Evolutionary conservation across 2,797 vertebrate species (phyloP).

Genomic region (Myripristis jacobus): DNA sequence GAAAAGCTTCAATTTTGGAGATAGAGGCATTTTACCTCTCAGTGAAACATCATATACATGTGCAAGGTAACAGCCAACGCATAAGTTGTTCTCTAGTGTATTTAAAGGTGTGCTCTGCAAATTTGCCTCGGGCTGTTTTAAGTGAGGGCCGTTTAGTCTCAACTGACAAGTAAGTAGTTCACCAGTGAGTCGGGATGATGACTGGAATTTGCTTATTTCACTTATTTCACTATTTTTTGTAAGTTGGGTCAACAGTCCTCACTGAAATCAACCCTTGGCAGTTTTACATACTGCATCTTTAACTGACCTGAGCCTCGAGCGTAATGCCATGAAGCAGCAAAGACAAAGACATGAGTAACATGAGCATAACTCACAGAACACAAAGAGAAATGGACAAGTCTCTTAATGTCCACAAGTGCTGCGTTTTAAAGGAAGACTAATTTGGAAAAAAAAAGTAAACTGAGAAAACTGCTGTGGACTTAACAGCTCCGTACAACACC

Average conservation of each 20-base stretch:
- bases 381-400: slow-evolving; percentile 2
- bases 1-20: too few relatives aligned
- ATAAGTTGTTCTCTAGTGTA: slow-evolving; percentile 2
- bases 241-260: too few relatives aligned
- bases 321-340: background rate
- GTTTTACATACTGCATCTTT: too few relatives aligned
- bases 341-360: background rate
- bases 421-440: slow-evolving; percentile 20
- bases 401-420: slow-evolving; percentile 11
- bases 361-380: background rate
- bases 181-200: too few relatives aligned
- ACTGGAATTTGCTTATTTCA: too few relatives aligned
- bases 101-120: background rate
- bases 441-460: slow-evolving; percentile 21
- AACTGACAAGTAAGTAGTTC: too few relatives aligned
- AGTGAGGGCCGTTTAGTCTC: too few relatives aligned
- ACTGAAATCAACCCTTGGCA: too few relatives aligned
- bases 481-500: slow-evolving; percentile 29
- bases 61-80: background rate
- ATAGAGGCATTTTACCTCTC: too few relatives aligned
- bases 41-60: background rate
- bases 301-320: background rate
- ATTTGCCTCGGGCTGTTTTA: too few relatives aligned
- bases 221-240: too few relatives aligned
- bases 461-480: slow-evolving; percentile 7